A percentile compares a stretch with the other conserved stretches of the same genome.
Conservation (phyloP, 2,797 vertebrate species). For the Microctenopoma steveboyesi region DNA sequence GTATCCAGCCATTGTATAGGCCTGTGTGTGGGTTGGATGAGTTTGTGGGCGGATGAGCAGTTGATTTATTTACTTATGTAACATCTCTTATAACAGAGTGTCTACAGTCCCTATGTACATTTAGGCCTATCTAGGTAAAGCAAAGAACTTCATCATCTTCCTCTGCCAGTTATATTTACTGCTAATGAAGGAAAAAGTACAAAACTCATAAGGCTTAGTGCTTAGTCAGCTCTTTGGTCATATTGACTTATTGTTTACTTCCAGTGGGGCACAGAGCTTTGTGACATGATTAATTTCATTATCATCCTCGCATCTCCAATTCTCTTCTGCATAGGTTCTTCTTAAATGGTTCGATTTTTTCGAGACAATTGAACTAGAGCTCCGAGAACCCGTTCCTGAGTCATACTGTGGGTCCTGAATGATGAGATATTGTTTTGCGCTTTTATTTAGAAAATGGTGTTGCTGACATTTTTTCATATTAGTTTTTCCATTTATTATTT, state of each 20-base stretch:
- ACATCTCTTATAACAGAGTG: slow-evolving; percentile 47
- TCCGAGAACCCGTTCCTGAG: background rate
- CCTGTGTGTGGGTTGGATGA: slow-evolving; percentile 56
- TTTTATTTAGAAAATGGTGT: background rate
- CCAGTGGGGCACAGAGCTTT: slow-evolving; percentile 24
- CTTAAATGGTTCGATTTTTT: slow-evolving; percentile 17
- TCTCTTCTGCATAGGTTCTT: slow-evolving; percentile 30
- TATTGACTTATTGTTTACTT: slow-evolving; percentile 54
- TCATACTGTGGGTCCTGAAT: background rate
- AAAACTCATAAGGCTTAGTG: slow-evolving; percentile 39
- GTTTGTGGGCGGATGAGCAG: slow-evolving; percentile 58
- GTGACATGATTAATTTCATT: slow-evolving; percentile 30
- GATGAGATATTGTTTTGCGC: background rate
- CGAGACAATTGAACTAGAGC: background rate
- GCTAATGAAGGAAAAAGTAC: slow-evolving; percentile 24
- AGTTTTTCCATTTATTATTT: background rate
- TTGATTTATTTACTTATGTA: slow-evolving; percentile 69
- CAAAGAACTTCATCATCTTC: slow-evolving; percentile 34
- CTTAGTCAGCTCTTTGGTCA: slow-evolving; percentile 47
- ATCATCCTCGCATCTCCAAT: slow-evolving; percentile 17
- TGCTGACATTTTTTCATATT: background rate
- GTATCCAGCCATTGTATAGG: slow-evolving; percentile 40
- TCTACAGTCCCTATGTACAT: slow-evolving; percentile 37
- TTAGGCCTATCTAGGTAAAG: slow-evolving; percentile 33
- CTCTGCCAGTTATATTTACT: slow-evolving; percentile 22